These are phyloP conservation scores for Spodoptera exigua DNA, from an alignment of 2,888 invertebrate species.

Conservation along the genomic window DNA sequence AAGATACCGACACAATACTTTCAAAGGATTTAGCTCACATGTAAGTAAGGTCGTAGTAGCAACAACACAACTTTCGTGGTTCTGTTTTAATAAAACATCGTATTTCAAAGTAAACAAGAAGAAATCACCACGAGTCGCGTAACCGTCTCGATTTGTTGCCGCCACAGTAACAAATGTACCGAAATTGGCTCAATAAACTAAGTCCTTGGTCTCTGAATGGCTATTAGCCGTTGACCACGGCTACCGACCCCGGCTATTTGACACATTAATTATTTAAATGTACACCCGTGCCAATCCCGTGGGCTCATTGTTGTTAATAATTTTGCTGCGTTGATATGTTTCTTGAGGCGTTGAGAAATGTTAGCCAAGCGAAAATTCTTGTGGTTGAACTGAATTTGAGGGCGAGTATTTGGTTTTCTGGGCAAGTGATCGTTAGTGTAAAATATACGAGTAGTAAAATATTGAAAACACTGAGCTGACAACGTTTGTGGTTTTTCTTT, in stretches of 20 bases:
- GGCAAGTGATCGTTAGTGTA: no score
- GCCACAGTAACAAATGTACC: slow-evolving; percentile 61
- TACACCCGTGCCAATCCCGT: slow-evolving; percentile 69
- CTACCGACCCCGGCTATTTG: slow-evolving; percentile 63
- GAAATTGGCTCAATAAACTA: slow-evolving; percentile 82
- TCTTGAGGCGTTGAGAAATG: slow-evolving; percentile 41
- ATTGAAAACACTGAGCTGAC: no score
- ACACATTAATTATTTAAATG: slow-evolving; percentile 83
- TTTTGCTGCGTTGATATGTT: slow-evolving; percentile 60
- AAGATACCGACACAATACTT: no score
- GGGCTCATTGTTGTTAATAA: slow-evolving; percentile 69
- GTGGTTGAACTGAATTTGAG: not conserved
- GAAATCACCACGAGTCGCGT: slow-evolving; percentile 61
- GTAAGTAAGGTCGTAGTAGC: no score
- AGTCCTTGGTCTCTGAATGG: slow-evolving; percentile 82
- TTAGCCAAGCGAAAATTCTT: no score
- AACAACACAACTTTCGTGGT: no score
- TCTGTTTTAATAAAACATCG: slow-evolving; percentile 34
- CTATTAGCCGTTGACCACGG: slow-evolving; percentile 82
- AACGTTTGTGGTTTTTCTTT: no score
- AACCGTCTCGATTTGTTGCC: slow-evolving; percentile 68
- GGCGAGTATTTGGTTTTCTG: no score
- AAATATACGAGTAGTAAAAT: no score
- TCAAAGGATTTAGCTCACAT: no score
- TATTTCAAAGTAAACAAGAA: slow-evolving; percentile 58